These are phyloP conservation scores for Tyria jacobaeae DNA, from an alignment of 2,888 invertebrate species.

Conservation along the genomic window DNA sequence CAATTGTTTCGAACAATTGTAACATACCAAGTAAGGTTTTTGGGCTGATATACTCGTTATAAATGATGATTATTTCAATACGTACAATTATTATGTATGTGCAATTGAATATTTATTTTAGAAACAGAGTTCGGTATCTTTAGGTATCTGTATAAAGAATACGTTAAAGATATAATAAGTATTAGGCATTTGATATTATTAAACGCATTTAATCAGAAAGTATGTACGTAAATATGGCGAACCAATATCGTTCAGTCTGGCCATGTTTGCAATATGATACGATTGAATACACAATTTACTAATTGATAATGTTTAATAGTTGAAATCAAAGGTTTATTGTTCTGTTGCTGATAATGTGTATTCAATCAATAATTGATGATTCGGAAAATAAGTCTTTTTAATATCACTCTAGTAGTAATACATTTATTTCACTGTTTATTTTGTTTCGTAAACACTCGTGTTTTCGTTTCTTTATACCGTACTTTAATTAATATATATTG, in stretches of 20 bases:
- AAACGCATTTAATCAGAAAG: background rate
- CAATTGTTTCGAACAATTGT: no score
- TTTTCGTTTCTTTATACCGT: no score
- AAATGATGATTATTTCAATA: no score
- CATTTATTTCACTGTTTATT: background rate
- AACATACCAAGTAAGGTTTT: no score
- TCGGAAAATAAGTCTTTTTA: background rate
- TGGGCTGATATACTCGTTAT: no score
- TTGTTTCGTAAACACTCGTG: no score
- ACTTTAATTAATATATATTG: no score
- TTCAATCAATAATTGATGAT: background rate
- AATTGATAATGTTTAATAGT: slow-evolving; percentile 8
- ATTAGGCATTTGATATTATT: background rate
- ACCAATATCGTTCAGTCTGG: slow-evolving; percentile 5
- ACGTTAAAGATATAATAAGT: no score
- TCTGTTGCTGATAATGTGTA: background rate
- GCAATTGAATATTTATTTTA: no score
- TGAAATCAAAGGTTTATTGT: slow-evolving; percentile 1
- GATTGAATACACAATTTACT: slow-evolving; percentile 15
- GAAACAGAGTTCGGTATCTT: no score
- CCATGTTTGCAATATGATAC: slow-evolving; percentile 1
- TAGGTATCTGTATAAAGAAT: no score
- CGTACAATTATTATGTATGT: no score
- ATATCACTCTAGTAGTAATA: background rate
- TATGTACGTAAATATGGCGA: background rate